Evolutionary conservation across 2,888 invertebrate genomes (phyloP).

Genomic region (Tuta absoluta): DNA sequence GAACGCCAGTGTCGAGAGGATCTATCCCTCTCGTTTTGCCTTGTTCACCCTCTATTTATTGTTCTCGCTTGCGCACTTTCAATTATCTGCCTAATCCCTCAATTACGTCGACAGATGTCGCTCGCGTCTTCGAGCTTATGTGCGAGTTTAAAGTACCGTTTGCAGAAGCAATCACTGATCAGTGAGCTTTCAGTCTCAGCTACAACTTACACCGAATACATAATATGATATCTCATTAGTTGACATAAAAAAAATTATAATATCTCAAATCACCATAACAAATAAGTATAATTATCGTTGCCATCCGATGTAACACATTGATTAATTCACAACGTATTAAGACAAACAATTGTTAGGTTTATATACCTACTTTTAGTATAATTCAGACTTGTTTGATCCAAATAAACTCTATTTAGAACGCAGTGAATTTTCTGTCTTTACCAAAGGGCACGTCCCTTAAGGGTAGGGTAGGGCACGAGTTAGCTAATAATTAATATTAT

Average conservation of each 20-base stretch:
- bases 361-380: neutral
- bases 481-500: constrained; percentile 80
- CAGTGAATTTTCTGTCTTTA: constrained; percentile 42
- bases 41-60: constrained; percentile 41
- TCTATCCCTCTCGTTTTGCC: constrained; percentile 58
- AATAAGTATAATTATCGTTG: too few relatives aligned
- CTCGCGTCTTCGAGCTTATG: constrained; percentile 79
- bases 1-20: constrained; percentile 63
- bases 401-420: neutral
- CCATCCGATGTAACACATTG: too few relatives aligned
- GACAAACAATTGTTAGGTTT: too few relatives aligned
- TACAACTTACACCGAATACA: neutral
- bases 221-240: too few relatives aligned
- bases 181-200: constrained; percentile 47
- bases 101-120: constrained; percentile 84
- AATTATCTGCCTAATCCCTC: constrained; percentile 86
- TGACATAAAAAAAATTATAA: too few relatives aligned
- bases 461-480: constrained; percentile 64
- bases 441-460: constrained; percentile 48
- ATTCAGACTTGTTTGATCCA: neutral
- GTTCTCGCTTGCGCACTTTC: constrained; percentile 76
- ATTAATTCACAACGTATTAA: too few relatives aligned
- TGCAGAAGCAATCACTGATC: constrained; percentile 73
- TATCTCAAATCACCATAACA: too few relatives aligned
- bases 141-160: constrained; percentile 78